Evolutionary conservation across 2,113 vertebrate genomes (phyloP).

Genomic region (Thalassarche chlororhynchos): DNA sequence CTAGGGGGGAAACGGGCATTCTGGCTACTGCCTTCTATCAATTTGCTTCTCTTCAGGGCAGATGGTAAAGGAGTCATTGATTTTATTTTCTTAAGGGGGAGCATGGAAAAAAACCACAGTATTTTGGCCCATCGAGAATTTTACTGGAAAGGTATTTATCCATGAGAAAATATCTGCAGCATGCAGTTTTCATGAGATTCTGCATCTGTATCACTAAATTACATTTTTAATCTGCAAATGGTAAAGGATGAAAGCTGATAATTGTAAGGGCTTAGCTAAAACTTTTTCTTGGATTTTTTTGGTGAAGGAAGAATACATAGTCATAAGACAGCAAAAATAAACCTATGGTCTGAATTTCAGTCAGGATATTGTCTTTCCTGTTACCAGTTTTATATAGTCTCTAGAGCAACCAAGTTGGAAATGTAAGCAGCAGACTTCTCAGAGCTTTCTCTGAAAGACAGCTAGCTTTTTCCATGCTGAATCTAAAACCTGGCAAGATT

Average conservation of each 20-base stretch:
- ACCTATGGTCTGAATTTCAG: not conserved
- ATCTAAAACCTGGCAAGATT: not conserved
- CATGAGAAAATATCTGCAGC: not conserved
- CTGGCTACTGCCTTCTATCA: not conserved
- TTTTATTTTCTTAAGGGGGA: not conserved
- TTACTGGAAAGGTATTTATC: not conserved
- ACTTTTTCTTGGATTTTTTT: not conserved
- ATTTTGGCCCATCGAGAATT: not conserved
- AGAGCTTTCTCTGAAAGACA: not conserved
- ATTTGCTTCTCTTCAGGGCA: not conserved
- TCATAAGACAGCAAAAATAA: not conserved
- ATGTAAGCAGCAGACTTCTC: not conserved
- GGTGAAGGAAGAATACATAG: not conserved
- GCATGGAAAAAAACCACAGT: not conserved
- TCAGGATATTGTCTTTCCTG: not conserved
- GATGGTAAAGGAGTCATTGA: not conserved
- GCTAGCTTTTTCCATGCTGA: not conserved
- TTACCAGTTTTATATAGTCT: not conserved
- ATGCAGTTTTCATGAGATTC: not conserved
- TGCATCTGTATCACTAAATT: not conserved
- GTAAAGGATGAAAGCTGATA: not conserved
- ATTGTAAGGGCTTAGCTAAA: not conserved
- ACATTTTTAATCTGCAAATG: not conserved
- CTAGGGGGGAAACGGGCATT: not conserved
- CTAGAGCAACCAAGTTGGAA: not conserved